These are phyloP conservation scores for Microtus richardsoni DNA, from an alignment of 2,113 vertebrate species.

Conservation along the genomic window DNA sequence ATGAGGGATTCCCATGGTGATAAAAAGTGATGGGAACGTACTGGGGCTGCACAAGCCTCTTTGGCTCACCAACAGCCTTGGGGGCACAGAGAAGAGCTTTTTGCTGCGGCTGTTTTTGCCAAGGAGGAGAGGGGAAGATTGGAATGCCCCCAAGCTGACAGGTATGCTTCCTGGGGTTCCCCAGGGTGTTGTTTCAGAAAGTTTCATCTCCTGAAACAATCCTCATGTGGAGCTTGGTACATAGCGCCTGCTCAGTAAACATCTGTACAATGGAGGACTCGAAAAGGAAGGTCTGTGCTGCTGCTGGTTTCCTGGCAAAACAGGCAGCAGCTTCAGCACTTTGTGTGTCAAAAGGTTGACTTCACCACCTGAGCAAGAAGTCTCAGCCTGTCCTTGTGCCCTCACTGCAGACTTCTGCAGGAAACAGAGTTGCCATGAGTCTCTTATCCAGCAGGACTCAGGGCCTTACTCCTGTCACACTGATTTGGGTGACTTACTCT, in stretches of 20 bases:
- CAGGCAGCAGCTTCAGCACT: background rate
- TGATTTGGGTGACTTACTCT: conserved; percentile 37
- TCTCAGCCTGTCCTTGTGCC: no score
- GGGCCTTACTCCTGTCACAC: background rate
- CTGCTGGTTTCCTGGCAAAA: background rate
- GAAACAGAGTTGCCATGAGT: background rate
- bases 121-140: background rate
- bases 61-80: background rate
- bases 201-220: background rate
- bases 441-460: background rate
- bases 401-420: background rate
- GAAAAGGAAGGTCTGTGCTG: background rate
- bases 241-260: background rate
- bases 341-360: background rate
- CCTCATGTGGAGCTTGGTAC: background rate
- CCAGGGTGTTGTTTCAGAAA: background rate
- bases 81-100: background rate
- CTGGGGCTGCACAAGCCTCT: background rate
- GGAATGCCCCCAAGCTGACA: background rate
- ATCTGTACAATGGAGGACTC: background rate
- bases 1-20: background rate
- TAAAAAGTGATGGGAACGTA: background rate
- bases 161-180: background rate
- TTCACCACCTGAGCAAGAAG: background rate
- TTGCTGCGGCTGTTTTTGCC: background rate